phyloP scores from a whole-genome alignment of 2,113 vertebrate species.

The Anser brachyrhynchus region DNA sequence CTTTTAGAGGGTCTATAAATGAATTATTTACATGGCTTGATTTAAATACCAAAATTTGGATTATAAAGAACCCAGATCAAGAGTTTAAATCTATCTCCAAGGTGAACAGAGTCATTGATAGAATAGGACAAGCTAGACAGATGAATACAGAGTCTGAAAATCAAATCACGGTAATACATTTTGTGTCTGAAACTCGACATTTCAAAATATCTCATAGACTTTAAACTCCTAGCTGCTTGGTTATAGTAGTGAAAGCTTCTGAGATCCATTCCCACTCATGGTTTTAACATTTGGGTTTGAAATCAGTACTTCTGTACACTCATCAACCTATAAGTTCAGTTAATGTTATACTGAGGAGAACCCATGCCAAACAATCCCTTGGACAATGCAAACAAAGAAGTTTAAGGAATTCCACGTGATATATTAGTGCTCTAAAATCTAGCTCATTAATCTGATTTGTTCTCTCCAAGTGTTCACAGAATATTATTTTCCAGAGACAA shows the following conservation, averaged over 20 bases:
- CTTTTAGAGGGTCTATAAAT: background rate
- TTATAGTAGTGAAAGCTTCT: background rate
- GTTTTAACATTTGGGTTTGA: background rate
- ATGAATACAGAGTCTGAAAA: slow-evolving; percentile 42
- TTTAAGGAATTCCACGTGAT: background rate
- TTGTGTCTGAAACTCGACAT: slow-evolving; percentile 44
- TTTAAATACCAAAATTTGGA: background rate
- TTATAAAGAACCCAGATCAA: background rate
- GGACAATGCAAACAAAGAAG: background rate
- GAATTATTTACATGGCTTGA: background rate
- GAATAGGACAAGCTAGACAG: background rate
- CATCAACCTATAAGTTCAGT: background rate
- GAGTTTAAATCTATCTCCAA: background rate
- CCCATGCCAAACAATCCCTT: background rate
- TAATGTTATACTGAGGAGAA: background rate
- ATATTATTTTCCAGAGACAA: background rate
- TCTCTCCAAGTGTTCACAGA: background rate
- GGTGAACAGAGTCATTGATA: background rate
- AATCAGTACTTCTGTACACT: background rate
- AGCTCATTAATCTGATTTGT: background rate
- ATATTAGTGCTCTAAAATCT: background rate
- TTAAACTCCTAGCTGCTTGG: background rate
- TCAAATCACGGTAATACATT: background rate
- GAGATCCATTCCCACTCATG: background rate
- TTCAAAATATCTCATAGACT: slow-evolving; percentile 37